Evolutionary conservation across 92 coral and sea anemone genomes (phyloP), one percentile per base, ranked within the genome.

Genomic region (Palythoa caribaeorum): DNA sequence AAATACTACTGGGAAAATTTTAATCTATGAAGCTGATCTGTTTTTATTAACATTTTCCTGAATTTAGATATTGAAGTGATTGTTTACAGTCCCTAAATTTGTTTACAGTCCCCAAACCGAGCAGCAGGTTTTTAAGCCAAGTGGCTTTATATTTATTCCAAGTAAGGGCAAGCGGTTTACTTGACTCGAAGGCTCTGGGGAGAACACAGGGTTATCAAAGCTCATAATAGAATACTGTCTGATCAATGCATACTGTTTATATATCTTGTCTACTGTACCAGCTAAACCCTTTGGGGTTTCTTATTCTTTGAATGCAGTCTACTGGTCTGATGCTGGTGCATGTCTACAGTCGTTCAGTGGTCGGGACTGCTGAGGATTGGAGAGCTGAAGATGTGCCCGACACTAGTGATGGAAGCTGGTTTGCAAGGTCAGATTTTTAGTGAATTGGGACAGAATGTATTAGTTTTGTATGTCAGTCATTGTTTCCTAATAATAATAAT

Each of bases 281-380:
- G 13, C 16, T 70, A 35, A 70, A 70, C 28, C 13, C 36, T 35
- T 11, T 8, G 36, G 75, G 35, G 4, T 20, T 35, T 35, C 40
- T 1, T 70, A 20, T 70, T 9, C 48, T 0, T 44, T 44, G 6
- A 13, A 7, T 51, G 57, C 86, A 81, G 86, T 81, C 86, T 2
- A 81, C 86, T 65, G 86, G 86, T n/a, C 62, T 81, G 2, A 66
- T 81, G 76, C 47, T 81, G 76, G 86, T 81, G 40, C 86, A 81
- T 54, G 75, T 81, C 21, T 81, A 81, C 40, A 81, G 86, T 11
- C 86, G 76, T 48, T 81, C 86, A 11, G 59, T 39, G 1, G 57
- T 66, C 75, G 47, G 38, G 53, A 12, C 74, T 21, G 21, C 76
- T 19, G 76, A 81, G 16, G 86, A 81, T 40, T 51, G 48, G 74